Evolutionary conservation across 2,113 vertebrate species (phyloP), one percentile per base, ranked within the genome.

Genomic region (Solea solea): DNA sequence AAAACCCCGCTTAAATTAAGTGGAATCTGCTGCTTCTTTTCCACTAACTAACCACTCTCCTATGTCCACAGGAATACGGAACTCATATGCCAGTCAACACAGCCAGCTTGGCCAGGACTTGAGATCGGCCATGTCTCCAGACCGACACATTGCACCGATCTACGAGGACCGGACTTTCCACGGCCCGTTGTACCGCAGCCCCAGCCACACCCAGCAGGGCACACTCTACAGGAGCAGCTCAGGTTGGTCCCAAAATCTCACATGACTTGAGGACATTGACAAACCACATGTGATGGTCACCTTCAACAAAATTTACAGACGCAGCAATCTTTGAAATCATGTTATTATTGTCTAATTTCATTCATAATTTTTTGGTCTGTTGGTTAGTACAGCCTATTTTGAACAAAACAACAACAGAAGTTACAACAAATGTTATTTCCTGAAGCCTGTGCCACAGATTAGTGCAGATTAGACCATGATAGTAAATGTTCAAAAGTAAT

Each of bases 41-140:
- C 34, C 4, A 50, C 49, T 16, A 12, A 0, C 25, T 59, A 28
- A 64, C 46, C 12, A 2, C 64, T 61, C 44, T 45, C 42, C 28
- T 69, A 4, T 44, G 66, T 66, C 15, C 85, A 7, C 77, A 98
- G 97, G 97, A 64, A 92, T 98, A 45, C 92, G 96, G 86, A 95
- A 95, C 16, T 97, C 97, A 0, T 98, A 97, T 7, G 93, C 97
- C 11, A 97, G 96, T 90, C 97, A 98, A 34, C 96, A 97, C 90
- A 98, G 96, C 72, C 97, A 95, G 42, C 93, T 96, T 25, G 96
- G 95, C 9, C 96, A 93, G 65, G 97, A 98, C 28, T 61, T 96
- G 5, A 95, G 96, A 46, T 94, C 96, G 0, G n/a, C 94, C 1
- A 92, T 97, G 58, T 98, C 97, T 78, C 97, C 97, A 0, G 97